Evolutionary conservation across 1,140 invertebrate species (phyloP), one percentile per base, ranked within the genome.

Genomic region (Oedothorax gibbosus): DNA sequence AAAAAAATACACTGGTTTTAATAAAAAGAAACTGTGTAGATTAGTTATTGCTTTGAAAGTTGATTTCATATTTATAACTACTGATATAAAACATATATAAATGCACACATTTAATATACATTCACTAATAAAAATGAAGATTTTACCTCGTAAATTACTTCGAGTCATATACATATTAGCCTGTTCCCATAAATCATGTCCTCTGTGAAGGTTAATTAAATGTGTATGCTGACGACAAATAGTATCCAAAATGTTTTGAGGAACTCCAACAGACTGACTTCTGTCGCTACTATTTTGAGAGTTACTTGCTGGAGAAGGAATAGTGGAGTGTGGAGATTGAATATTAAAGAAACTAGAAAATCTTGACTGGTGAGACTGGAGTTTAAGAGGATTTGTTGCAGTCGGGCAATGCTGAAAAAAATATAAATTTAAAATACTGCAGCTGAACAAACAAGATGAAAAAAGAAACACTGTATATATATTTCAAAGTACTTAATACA

Each of bases 281-380:
- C 92, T 93, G 90, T 95, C 95, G 11, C 94, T 94, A 15, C 94
- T 94, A 79, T 93, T 94, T 87, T 93, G 94, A 84, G 94, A 95
- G 49, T 93, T 94, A 35, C 94, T 94, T n/a, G 95, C 94, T 9
- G 95, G 95, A 3, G 95, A 96, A 1, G 95, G 95, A 5, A 95
- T 94, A 9, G 95, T 95, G 0, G 95, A 96, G 81, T 95, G 91
- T 4, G 94, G 94, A 4, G 95, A 96, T 15, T 95, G 95, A 64
- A 85, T 51, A 20, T 20, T 73, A 10, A 51, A 12, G 66, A 60
- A n/a, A 50, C 60, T 69, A 57, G 50, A 15, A 54, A 54, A 21
- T 57, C 76, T 71, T 56, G 68, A 66, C 6, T 65, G 77, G 53
- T 21, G 57, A 62, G 65, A 49, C 6, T 35, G 51, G 20, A 64